Evolutionary conservation across 2,888 invertebrate genomes (phyloP), one percentile per base, ranked within the genome.

Genomic region (Digitonthophagus gazella): DNA sequence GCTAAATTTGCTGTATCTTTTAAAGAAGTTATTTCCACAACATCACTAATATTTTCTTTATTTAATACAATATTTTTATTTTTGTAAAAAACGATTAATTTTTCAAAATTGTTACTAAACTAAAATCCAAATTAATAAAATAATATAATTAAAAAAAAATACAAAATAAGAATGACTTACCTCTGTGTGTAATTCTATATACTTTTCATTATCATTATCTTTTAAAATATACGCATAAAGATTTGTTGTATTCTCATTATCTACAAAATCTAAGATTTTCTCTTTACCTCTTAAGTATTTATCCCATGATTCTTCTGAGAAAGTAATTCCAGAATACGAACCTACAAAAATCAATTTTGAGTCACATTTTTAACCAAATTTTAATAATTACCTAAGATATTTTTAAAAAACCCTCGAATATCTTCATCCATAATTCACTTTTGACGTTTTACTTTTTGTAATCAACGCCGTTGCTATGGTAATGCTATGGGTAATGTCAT

Each of bases 71-170:
- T 83, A n/a, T 88, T 86, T 69, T 82, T 81, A 4, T 83, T 82
- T 83, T 91, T 91, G 78, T 87, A 89, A 80, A 90, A 90, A 2
- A 90, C 85, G 0, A 89, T 76, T 19, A 78, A 69, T 56, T 72
- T 69, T 20, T 58, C 58, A 67, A 64, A 20, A 64, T 58, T 58
- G 15, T 61, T 63, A 14, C 67, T 58, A 54, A 63, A 64, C 66
- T 67, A 15, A 58, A 70, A 67, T n/a, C 15, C 14, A 57, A 65
- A 58, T 57, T 11, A 22, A 5, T 44, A 20, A 6, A 15, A n/a
- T 54, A 6, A 3, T 8, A 6, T 15, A 20, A 15, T 20, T 67
- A 14, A 6, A 20, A 16, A 56, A 22, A 15, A 11, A n/a, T n/a
- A n/a, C n/a, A n/a, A n/a, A n/a, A 15, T 4, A 8, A 67, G 18